phyloP scores from a whole-genome alignment of 2,113 vertebrate genomes.

The Archocentrus centrarchus region DNA sequence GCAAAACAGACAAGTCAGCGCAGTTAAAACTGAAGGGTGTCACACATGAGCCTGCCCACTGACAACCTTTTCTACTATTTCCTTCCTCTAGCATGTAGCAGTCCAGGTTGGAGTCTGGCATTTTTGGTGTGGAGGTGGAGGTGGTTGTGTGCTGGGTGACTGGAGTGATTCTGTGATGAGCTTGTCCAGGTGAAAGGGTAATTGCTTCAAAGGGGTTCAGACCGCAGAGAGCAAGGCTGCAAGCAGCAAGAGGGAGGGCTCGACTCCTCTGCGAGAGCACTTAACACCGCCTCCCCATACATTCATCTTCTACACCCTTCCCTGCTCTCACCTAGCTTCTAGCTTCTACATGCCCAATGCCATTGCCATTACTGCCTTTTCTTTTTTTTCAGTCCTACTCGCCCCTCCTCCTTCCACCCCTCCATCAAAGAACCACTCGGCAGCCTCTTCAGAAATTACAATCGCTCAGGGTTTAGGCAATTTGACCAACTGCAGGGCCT shows the following conservation, averaged over 20 bases:
- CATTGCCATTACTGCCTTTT: slow-evolving; percentile 65
- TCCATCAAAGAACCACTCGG: slow-evolving; percentile 79
- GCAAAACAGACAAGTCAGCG: background rate
- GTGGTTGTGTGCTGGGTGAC: slow-evolving; percentile 25
- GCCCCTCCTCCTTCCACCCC: slow-evolving; percentile 39
- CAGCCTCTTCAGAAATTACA: slow-evolving; percentile 83
- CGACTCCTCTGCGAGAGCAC: slow-evolving; percentile 76
- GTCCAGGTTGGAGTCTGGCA: slow-evolving; percentile 6
- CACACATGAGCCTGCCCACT: background rate
- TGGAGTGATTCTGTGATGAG: slow-evolving; percentile 76
- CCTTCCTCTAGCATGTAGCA: background rate
- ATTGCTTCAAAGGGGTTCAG: slow-evolving; percentile 92
- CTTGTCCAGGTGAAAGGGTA: slow-evolving; percentile 89
- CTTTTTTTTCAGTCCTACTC: slow-evolving; percentile 12
- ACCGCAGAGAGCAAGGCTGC: slow-evolving; percentile 77
- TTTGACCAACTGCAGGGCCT: slow-evolving; percentile 78
- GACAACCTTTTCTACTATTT: background rate
- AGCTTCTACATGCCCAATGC: slow-evolving; percentile 65
- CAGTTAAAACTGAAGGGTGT: background rate
- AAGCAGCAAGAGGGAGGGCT: slow-evolving; percentile 67
- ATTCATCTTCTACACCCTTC: slow-evolving; percentile 50
- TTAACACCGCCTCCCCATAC: slow-evolving; percentile 69
- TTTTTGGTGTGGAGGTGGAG: slow-evolving; percentile 21
- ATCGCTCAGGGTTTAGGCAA: slow-evolving; percentile 81
- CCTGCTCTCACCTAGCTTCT: slow-evolving; percentile 59